Conservation (phyloP, 1,140 invertebrate species). For the Drusus annulatus region DNA sequence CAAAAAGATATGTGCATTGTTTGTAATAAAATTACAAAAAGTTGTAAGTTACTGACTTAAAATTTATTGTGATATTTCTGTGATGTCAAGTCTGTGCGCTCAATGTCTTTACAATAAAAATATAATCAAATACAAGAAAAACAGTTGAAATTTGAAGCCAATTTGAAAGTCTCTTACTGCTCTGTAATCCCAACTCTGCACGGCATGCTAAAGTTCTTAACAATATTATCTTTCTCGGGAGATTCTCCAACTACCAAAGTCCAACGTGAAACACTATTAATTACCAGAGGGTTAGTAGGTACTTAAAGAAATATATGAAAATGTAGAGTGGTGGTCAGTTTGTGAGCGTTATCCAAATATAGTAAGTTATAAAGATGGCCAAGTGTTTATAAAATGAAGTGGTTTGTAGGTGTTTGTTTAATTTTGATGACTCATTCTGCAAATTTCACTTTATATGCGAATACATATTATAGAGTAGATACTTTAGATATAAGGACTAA, state of each 20-base stretch:
- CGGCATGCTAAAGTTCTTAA: constrained; percentile 38
- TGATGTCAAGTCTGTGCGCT: constrained; percentile 14
- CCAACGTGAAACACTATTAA: constrained; percentile 33
- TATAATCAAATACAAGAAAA: constrained; percentile 5
- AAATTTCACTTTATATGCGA: background rate
- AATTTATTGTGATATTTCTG: constrained; percentile 34
- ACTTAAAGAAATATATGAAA: constrained; percentile 52
- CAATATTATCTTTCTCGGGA: constrained; percentile 22
- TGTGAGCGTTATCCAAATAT: background rate
- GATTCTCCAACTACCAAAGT: constrained; percentile 41
- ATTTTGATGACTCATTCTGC: background rate
- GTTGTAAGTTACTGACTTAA: no score
- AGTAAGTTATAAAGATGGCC: background rate
- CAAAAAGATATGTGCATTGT: no score
- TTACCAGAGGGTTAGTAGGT: constrained; percentile 48
- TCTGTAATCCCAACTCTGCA: constrained; percentile 50
- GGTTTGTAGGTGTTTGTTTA: background rate
- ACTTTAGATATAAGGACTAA: no score
- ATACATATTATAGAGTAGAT: background rate
- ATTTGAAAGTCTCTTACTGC: constrained; percentile 33
- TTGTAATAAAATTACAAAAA: no score
- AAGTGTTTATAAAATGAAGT: background rate
- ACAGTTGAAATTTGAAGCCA: constrained; percentile 29
- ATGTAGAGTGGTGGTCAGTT: constrained; percentile 34
- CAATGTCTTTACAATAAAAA: background rate